Conservation (phyloP, 2,888 invertebrate species). For the Spilarctia lutea region DNA sequence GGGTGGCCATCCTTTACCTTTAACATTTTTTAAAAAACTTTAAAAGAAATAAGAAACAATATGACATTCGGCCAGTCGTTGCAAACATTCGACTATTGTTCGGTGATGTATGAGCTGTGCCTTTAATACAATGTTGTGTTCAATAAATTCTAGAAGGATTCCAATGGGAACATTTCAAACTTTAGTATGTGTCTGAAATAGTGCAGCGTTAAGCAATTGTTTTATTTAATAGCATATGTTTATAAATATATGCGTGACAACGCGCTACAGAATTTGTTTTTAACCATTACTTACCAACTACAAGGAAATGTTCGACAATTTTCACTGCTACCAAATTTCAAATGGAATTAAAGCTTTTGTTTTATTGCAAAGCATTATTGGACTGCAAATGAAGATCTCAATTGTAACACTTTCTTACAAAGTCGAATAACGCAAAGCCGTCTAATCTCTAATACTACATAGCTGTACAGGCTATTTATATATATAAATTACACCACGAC, state of each 20-base stretch:
- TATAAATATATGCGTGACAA: neutral
- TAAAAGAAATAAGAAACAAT: constrained; percentile 78
- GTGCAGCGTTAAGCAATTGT: neutral
- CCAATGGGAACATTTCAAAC: constrained; percentile 14
- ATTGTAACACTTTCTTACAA: neutral
- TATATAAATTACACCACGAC: too few species aligned
- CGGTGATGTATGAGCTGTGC: constrained; percentile 66
- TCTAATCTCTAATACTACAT: too few species aligned
- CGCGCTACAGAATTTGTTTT: neutral
- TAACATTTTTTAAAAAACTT: constrained; percentile 65
- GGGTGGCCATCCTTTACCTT: constrained; percentile 77
- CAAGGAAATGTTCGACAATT: neutral
- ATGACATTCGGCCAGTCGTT: constrained; percentile 75
- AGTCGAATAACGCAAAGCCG: too few species aligned
- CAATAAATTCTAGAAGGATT: constrained; percentile 40
- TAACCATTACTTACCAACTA: neutral
- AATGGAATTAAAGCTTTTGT: neutral
- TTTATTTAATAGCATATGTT: neutral
- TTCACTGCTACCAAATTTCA: neutral
- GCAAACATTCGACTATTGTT: constrained; percentile 76
- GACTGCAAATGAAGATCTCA: neutral
- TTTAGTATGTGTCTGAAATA: constrained; percentile 6
- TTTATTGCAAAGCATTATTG: neutral
- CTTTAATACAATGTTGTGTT: constrained; percentile 58
- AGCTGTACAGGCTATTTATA: too few species aligned